phyloP scores from a whole-genome alignment of 1,140 invertebrate genomes.

The Pygmarrhopalites habei region DNA sequence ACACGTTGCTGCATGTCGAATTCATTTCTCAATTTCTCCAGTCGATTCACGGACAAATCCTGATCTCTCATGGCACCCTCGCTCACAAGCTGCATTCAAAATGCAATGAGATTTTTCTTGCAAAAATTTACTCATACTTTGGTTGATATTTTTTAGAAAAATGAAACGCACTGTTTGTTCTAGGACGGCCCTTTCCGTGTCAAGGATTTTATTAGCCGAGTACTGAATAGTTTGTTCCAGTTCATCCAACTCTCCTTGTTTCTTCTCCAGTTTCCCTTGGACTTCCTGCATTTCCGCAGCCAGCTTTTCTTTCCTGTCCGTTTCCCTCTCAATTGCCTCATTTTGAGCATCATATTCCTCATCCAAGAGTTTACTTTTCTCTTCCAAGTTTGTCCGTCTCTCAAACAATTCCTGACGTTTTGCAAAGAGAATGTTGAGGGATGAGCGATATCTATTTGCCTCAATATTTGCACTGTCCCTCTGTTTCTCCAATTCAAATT shows the following conservation, averaged over 20 bases:
- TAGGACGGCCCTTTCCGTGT: constrained; percentile 9
- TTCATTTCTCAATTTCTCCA: constrained; percentile 18
- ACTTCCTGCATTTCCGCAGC: neutral
- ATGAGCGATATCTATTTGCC: constrained; percentile 3
- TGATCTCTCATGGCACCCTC: constrained; percentile 13
- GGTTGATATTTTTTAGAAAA: neutral
- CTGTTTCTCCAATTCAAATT: constrained; percentile 14
- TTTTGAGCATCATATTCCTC: constrained; percentile 9
- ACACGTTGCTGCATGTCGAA: constrained; percentile 10
- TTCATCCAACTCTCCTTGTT: neutral
- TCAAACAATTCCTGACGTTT: constrained; percentile 10
- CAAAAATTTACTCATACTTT: neutral
- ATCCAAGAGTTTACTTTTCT: constrained; percentile 7
- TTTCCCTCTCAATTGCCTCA: constrained; percentile 20
- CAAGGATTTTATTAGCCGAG: constrained; percentile 16
- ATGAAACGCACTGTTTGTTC: constrained; percentile 11
- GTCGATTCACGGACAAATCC: constrained; percentile 2
- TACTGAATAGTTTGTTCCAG: neutral
- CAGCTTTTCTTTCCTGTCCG: neutral
- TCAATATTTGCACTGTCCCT: constrained; percentile 15
- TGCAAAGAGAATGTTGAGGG: neutral
- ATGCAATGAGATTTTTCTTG: too few species aligned
- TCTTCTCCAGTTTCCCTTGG: neutral
- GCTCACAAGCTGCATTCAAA: constrained; percentile 20
- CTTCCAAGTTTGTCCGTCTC: constrained; percentile 8